Base-by-base conservation (phyloP, 2,888 invertebrate species). In the Polyploca ridens region DNA sequence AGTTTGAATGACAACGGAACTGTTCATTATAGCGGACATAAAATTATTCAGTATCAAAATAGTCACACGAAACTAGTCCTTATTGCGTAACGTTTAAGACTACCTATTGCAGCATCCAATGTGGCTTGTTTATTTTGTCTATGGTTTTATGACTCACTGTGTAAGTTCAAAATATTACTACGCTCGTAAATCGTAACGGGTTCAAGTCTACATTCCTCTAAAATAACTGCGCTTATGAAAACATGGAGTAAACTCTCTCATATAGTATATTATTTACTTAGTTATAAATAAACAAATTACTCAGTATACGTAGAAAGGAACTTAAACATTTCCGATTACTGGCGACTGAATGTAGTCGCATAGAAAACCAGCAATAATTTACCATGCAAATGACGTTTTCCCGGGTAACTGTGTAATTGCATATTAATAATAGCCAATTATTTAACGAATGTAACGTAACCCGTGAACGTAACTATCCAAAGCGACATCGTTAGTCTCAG, bases 181-280 rank as follows among this genome's bases (percentile, higher is more conserved):
- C 60, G 38, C 60, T 16, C 38, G 60, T 38, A 60, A 60, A 60
- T 60, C 8, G 38, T 60, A 60, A 41, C 60, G 60, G 38, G 19
- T 54, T 19, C 54, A 19, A 54, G 54, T 19, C 16, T 54, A 8
- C 54, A 54, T 54, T 54, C 54, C 54, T 54, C 19, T 54, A 54
- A 19, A 54, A 54, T 54, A 19, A 54, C 54, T 10, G 19, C 54
- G 10, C 10, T 44, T n/a, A 46, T 46, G n/a, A 46, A 46, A n/a
- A 19, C 54, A 19, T 54, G 7, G 54, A 54, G 54, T 16, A 16
- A 6, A n/a, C 1, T 7, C 49, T 19, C n/a, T 19, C 8, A 54
- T 54, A 19, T 27, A 27, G 1, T 27, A 27, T 27, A 27, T 27
- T 27, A 27, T 54, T 14, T 54, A 54, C 14, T n/a, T n/a, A 16